Evolutionary conservation across 2,113 vertebrate species (phyloP), one percentile per base, ranked within the genome.

Genomic region (Oxygymnocypris stewartii): DNA sequence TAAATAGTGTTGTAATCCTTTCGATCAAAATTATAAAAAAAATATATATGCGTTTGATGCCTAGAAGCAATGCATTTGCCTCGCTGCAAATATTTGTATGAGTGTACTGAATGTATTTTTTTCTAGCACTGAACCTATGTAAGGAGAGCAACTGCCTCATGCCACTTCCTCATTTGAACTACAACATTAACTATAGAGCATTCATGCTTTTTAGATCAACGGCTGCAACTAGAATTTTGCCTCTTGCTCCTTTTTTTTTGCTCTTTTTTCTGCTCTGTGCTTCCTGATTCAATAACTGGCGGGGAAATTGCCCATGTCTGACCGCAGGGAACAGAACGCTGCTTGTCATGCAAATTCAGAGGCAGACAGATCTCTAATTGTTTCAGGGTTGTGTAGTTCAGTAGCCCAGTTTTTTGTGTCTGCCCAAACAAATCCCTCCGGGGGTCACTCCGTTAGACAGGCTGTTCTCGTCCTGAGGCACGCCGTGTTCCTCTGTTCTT

Each of bases 341-440:
- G 77, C 84, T 88, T 87, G 87, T 87, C 86, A 88, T 90, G 89
- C 85, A 88, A 88, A 90, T 88, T 78, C 74, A 85, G 31, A 54
- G 6, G 44, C 86, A 87, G 83, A 88, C 85, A 88, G 83, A 77
- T 85, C 85, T 85, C 83, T 85, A 85, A 87, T 87, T 88, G 89
- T 88, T 84, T 77, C 54, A 79, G 79, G 57, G 44, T 84, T 74
- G 75, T 87, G 86, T 28, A 87, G 75, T 23, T 76, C 80, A 69
- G 82, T 84, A 74, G 44, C 63, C 63, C 63, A 65, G 83, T 65
- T 87, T 63, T 80, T 80, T 80, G 47, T 44, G 59, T 86, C 79
- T 84, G 57, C 51, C 77, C 69, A 86, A 76, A 79, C 84, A 80
- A 84, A 86, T 86, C 88, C 78, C 84, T 74, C n/a, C 3, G 69